phyloP scores from a whole-genome alignment of 2,888 invertebrate species.

The Chrysotoxum bicinctum region DNA sequence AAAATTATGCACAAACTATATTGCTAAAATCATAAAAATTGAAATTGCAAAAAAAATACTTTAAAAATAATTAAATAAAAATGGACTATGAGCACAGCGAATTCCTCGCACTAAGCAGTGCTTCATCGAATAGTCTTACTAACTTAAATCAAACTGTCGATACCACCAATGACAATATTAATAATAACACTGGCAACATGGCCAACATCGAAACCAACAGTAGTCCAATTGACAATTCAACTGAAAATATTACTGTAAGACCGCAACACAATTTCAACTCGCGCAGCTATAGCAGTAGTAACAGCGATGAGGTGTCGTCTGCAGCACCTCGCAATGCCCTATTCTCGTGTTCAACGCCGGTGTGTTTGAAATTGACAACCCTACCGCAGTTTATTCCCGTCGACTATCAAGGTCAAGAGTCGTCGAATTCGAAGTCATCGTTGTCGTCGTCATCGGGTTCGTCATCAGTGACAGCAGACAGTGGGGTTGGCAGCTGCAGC shows the following conservation, averaged over 20 bases:
- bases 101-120: slow-evolving; percentile 78
- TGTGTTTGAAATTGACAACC: slow-evolving; percentile 73
- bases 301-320: slow-evolving; percentile 48
- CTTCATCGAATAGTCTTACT: slow-evolving; percentile 76
- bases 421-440: slow-evolving; percentile 66
- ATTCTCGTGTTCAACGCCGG: slow-evolving; percentile 75
- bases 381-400: slow-evolving; percentile 73
- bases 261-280: slow-evolving; percentile 17
- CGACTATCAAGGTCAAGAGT: slow-evolving; percentile 69
- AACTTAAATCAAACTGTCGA: slow-evolving; percentile 41
- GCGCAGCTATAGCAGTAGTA: slow-evolving; percentile 53
- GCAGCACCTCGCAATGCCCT: slow-evolving; percentile 81
- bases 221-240: slow-evolving; percentile 59
- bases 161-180: slow-evolving; percentile 43
- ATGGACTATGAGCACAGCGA: slow-evolving; percentile 80
- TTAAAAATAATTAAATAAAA: slow-evolving; percentile 34
- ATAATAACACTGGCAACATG: slow-evolving; percentile 17
- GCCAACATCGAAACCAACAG: slow-evolving; percentile 16
- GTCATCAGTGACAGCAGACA: slow-evolving; percentile 64
- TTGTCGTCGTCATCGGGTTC: slow-evolving; percentile 74
- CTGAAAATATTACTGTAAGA: slow-evolving; percentile 44
- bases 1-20: slow-evolving; percentile 44
- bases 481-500: slow-evolving; percentile 24
- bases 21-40: slow-evolving; percentile 1
- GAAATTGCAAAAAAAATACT: background rate